Evolutionary conservation across 1,140 invertebrate species (phyloP), one percentile per base, ranked within the genome.

Genomic region (Brachionus plicatilis): DNA sequence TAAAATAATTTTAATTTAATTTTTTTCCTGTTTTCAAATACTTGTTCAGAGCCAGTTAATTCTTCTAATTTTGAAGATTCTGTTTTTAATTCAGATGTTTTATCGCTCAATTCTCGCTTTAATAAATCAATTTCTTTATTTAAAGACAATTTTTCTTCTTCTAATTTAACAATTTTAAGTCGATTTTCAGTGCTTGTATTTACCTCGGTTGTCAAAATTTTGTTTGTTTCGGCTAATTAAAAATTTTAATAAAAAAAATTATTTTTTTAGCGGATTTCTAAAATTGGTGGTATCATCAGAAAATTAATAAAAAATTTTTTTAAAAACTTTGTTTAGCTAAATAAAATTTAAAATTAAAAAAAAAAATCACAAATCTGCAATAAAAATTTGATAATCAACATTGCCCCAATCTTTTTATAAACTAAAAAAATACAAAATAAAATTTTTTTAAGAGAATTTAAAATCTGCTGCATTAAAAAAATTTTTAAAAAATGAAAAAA

Each of bases 111-210:
- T 4, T 83, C 82, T 20, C 82, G 60, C 47, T 56, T 68, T 7
- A 83, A 14, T 33, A 12, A 45, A 53, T 83, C 82, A 14, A 83
- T 24, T 72, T 83, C 82, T 56, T 37, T 83, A 24, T 83, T 68
- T 29, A 83, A 72, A 50, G 41, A 14, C 11, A 83, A 12, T 45
- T 60, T 68, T 37, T 83, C 82, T 70, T 83, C 47, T 83, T 83
- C 82, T n/a, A 83, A 24, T 45, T 47, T 27, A 3, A 65, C 50
- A 2, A 82, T 65, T 82, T 68, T 60, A 27, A 68, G 29, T 3
- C 65, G 53, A 45, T 37, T 17, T 27, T 82, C 79, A 5, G 33
- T 82, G 12, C 37, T 82, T 0, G 20, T 43, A 29, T 82, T 82
- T 20, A 82, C 17, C 12, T 82, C 53, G 5, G 9, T 20, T 12